A percentile compares a stretch with the other conserved stretches of the same genome.
Conservation (phyloP, 2,113 vertebrate genomes). For the Microtus ochrogaster region DNA sequence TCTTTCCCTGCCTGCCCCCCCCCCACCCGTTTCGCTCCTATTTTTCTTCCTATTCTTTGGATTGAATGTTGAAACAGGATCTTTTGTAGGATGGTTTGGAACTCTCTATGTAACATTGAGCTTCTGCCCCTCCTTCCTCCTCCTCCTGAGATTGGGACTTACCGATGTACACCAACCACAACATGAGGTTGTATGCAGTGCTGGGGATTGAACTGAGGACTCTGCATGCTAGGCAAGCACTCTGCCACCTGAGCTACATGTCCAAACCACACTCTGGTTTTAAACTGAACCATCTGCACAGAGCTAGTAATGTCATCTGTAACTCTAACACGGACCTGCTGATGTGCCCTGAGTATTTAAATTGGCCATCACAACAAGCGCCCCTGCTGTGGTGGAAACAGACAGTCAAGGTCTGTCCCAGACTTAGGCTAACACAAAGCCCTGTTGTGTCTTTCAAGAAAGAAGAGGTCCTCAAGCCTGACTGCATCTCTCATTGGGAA, state of each 20-base stretch:
- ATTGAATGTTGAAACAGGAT: neutral
- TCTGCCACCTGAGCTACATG: neutral
- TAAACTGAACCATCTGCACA: neutral
- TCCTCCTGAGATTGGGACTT: neutral
- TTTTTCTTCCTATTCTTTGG: neutral
- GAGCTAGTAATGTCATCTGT: neutral
- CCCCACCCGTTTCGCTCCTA: too few relatives aligned
- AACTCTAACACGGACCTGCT: neutral
- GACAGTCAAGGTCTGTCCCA: neutral
- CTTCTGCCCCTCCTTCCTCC: neutral
- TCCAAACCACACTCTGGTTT: neutral
- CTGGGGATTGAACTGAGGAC: neutral
- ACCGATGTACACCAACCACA: neutral
- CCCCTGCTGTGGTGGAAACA: too few relatives aligned
- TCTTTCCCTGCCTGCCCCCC: too few relatives aligned
- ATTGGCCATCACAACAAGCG: neutral
- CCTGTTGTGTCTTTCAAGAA: neutral
- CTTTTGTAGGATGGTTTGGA: neutral
- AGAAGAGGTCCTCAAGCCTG: neutral
- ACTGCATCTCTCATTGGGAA: neutral
- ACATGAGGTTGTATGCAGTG: neutral
- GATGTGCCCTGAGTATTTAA: neutral
- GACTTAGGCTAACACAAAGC: neutral
- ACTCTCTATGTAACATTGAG: neutral
- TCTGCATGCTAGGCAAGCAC: neutral